Evolutionary conservation across 2,797 vertebrate species (phyloP), one percentile per base, ranked within the genome.

Genomic region (Fundulus diaphanus): DNA sequence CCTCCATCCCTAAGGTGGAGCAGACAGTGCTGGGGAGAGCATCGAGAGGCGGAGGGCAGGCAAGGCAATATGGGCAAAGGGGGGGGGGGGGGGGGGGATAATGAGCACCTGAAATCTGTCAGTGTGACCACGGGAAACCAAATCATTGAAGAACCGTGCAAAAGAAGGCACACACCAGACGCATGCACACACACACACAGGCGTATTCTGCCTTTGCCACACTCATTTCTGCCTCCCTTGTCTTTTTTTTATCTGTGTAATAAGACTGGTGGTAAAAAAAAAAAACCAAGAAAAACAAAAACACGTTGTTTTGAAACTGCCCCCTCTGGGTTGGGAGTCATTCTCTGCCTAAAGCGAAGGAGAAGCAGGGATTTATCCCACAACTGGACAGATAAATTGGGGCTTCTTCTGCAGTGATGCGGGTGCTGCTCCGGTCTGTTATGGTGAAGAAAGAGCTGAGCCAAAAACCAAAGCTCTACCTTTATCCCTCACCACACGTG

Each of bases 1-100:
- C 94, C 83, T 70, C 78, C 88, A 84, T 92, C 93, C 90, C 85
- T 88, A 89, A 88, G 87, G 88, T 89, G 91, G 92, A 79, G 46
- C 79, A 85, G 85, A 87, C 82, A 82, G 72, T 66, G 76, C 48
- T 52, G 72, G 70, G 70, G 78, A 85, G 66, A 86, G 76, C 49
- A 73, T 84, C n/a, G 51, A 68, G 79, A 79, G 80, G 85, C 1
- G 31, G 76, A 68, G 76, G 69, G 52, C 56, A 61, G 68, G 56
- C 31, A 29, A 70, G 63, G 71, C 24, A 67, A 73, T 73, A 48
- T 13, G 79, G 69, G 37, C 29, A 31, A 13, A 46, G 76, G 76
- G 44, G 63, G 76, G 70, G 49, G 76, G 76, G 44, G 63, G 76
- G 56, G 61, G 71, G 70, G 52, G 75, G 77, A 77, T 73, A 89